Base-by-base conservation (phyloP, 2,888 invertebrate species). In the Agrotis exclamationis region DNA sequence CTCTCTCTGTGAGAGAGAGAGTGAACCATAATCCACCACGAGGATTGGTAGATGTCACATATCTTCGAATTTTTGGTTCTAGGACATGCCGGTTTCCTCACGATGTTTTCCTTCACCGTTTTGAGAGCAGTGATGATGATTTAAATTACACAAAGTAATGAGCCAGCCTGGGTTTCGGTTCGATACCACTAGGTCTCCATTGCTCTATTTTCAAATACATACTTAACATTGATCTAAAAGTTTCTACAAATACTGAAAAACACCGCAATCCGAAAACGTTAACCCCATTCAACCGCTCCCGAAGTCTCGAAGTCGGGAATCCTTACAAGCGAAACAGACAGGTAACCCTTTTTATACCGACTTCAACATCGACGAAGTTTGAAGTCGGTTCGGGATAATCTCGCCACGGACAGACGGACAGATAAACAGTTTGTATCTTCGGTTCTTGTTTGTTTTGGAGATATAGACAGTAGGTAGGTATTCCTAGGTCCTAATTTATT, bases 291-390 rank as follows among this genome's bases (percentile, higher is more conserved):
- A 67, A 67, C 76, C 47, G 51, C 14, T 53, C 28, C 63, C 53
- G 13, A 66, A 75, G 50, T 51, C 59, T 56, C 60, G 60, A 69
- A 75, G 54, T 60, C 45, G 47, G 47, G 20, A 59, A 75, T 77
- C 62, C 44, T 22, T 62, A 60, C 62, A 64, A 72, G 68, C 78
- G 58, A 79, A 79, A 67, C 70, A 58, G 78, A 81, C 75, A 70
- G 67, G 69, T 69, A 79, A 75, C 76, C 80, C 71, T 81, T 82
- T 82, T 79, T 81, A 81, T 39, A 72, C 79, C 66, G 67, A 56
- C 62, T 80, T 73, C 65, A 57, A 80, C 24, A 66, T 76, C 59
- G 66, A 67, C 54, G 9, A 77, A 84, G 73, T 85, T 78, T 85
- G 70, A 77, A 74, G 73, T 66, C 71, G 75, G 76, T 69, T 24